Evolutionary conservation across 2,888 invertebrate genomes (phyloP).

Genomic region (Pandemis heparana): DNA sequence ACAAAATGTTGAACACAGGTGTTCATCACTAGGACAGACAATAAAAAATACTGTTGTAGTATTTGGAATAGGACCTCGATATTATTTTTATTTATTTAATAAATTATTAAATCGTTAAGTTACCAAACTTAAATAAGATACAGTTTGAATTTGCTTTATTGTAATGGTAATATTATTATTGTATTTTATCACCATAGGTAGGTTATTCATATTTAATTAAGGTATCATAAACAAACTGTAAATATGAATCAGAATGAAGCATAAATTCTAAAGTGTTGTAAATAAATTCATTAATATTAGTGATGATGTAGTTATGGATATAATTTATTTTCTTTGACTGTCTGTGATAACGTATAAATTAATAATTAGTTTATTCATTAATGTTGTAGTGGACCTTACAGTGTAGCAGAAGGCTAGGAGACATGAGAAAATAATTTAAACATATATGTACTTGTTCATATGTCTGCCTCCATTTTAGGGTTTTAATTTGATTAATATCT

Average conservation of each 20-base stretch:
- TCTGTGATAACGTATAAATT: constrained; percentile 67
- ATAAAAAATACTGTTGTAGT: constrained; percentile 50
- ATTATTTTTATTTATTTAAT: constrained; percentile 26
- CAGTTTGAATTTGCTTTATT: constrained; percentile 20
- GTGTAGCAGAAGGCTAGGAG: constrained; percentile 2
- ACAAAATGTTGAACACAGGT: constrained; percentile 57
- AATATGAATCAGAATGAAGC: constrained; percentile 74
- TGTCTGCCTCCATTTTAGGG: background rate
- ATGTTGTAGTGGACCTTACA: constrained; percentile 34
- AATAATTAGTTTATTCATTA: constrained; percentile 34
- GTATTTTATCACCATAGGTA: constrained; percentile 32
- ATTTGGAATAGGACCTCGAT: constrained; percentile 23
- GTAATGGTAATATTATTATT: constrained; percentile 22
- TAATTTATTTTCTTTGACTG: constrained; percentile 59
- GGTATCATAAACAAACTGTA: constrained; percentile 42
- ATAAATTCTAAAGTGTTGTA: constrained; percentile 83
- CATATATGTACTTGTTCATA: constrained; percentile 1
- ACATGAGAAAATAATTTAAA: constrained; percentile 7
- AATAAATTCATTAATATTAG: constrained; percentile 65
- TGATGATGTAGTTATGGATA: constrained; percentile 31
- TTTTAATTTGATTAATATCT: constrained; percentile 10
- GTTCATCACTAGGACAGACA: constrained; percentile 61
- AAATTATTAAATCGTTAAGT: constrained; percentile 1
- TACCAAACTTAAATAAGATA: constrained; percentile 21
- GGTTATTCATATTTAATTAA: constrained; percentile 30